phyloP scores from a whole-genome alignment of 2,113 vertebrate genomes.

The Apodemus speciosus region DNA sequence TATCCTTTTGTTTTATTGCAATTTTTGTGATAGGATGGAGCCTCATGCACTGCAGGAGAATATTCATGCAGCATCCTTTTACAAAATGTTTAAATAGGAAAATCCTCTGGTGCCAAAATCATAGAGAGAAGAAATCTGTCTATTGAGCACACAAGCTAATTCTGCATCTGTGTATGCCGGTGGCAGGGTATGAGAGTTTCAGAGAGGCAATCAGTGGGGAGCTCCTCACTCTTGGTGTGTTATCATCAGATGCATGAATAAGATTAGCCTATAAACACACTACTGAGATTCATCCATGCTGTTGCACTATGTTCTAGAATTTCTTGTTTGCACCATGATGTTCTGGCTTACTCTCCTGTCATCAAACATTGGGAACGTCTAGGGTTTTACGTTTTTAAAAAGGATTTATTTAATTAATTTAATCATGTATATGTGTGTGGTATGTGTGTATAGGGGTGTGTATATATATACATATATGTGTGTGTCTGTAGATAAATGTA shows the following conservation, averaged over 20 bases:
- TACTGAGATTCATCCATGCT: background rate
- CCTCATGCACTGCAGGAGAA: background rate
- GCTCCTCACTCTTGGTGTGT: background rate
- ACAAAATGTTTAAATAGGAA: background rate
- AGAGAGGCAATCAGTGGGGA: too few relatives aligned
- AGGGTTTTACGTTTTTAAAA: background rate
- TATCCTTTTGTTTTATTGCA: background rate
- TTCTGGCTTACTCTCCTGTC: background rate
- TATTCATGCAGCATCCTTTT: background rate
- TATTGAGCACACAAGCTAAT: too few relatives aligned
- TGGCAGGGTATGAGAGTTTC: rapidly evolving
- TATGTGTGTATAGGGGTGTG: too few relatives aligned
- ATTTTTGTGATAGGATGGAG: background rate
- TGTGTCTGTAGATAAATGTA: background rate
- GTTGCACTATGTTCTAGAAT: background rate
- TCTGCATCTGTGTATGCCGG: background rate
- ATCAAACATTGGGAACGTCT: background rate
- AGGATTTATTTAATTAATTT: background rate
- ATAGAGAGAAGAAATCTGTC: background rate
- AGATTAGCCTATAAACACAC: background rate
- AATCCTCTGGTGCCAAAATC: background rate
- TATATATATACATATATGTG: too few relatives aligned
- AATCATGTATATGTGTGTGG: background rate
- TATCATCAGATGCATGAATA: background rate
- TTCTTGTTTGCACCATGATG: background rate